Evolutionary conservation across 2,888 invertebrate genomes (phyloP).

Genomic region (Yponomeuta cagnagella): DNA sequence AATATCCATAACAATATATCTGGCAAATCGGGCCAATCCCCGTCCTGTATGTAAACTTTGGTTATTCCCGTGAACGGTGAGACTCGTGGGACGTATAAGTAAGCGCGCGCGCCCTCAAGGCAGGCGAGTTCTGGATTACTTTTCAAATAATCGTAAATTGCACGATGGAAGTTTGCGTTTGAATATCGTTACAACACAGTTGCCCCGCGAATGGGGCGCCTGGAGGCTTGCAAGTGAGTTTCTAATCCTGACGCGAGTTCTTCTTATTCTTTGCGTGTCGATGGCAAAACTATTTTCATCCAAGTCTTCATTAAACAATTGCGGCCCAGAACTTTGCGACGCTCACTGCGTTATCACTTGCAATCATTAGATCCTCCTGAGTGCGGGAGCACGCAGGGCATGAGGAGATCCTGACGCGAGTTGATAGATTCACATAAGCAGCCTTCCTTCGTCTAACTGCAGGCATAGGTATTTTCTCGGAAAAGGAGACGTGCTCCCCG

Average conservation of each 20-base stretch:
- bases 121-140: not conserved
- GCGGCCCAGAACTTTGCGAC: too few species aligned
- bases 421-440: too few species aligned
- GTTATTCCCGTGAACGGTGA: not conserved
- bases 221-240: not conserved
- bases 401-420: too few species aligned
- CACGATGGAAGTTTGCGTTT: not conserved
- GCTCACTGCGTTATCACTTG: too few species aligned
- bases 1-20: conserved; percentile 3
- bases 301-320: too few species aligned
- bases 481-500: too few species aligned
- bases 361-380: too few species aligned
- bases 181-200: not conserved
- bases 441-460: too few species aligned
- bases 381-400: too few species aligned
- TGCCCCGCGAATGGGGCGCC: not conserved
- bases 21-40: not conserved
- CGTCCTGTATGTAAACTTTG: not conserved
- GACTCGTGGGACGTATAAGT: conserved; percentile 1
- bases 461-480: too few species aligned
- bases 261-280: too few species aligned
- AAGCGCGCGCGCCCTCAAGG: not conserved
- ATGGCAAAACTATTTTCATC: too few species aligned
- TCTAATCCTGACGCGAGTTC: not conserved
- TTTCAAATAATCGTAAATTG: conserved; percentile 3